Conservation (phyloP, 2,888 invertebrate genomes). For the Chalcosyrphus nemorum region DNA sequence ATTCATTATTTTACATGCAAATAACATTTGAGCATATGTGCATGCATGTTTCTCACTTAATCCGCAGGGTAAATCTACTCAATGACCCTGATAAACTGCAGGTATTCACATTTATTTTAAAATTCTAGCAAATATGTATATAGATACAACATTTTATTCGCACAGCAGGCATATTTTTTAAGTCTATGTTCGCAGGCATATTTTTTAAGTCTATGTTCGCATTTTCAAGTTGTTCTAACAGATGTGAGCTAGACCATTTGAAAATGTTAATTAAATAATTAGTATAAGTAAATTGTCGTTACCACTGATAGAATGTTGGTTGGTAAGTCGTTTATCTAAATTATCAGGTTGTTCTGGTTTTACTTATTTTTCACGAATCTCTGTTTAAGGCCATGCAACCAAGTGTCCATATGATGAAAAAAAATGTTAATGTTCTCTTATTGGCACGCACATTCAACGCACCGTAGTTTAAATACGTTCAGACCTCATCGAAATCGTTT, state of each 20-base stretch:
- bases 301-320: background rate
- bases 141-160: background rate
- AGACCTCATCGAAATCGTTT: background rate
- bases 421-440: slow-evolving; percentile 8
- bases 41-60: background rate
- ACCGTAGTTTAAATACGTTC: background rate
- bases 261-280: slow-evolving; percentile 28
- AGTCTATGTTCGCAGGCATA: background rate
- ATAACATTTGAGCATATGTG: background rate
- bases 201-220: background rate
- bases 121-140: background rate
- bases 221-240: background rate
- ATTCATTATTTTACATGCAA: background rate
- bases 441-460: slow-evolving; percentile 24
- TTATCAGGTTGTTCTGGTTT: background rate
- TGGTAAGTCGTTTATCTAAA: background rate
- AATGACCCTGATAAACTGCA: background rate
- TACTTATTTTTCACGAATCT: slow-evolving; percentile 15
- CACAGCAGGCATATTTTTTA: background rate
- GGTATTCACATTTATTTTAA: background rate
- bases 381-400: slow-evolving; percentile 34
- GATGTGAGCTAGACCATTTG: background rate
- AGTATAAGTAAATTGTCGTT: background rate
- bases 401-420: background rate
- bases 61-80: background rate